Conservation (phyloP, 1,140 invertebrate species). For the Eciton burchellii region DNA sequence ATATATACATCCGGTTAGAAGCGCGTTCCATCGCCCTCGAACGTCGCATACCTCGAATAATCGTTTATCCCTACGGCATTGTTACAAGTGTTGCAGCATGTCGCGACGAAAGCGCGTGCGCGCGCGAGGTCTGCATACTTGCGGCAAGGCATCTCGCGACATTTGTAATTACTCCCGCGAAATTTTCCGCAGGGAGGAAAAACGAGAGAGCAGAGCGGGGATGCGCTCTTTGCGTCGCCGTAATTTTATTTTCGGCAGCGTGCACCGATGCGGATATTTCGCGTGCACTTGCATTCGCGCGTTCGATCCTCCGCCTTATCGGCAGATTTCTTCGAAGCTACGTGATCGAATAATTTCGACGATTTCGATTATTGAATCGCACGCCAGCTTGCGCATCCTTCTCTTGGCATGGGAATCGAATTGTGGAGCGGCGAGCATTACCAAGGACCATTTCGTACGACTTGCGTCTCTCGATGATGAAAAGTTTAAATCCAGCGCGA, state of each 20-base stretch:
- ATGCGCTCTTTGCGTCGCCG: neutral
- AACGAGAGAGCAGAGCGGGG: too few species aligned
- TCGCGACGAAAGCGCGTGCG: constrained; percentile 12
- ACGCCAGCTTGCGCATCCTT: constrained; percentile 36
- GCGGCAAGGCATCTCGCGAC: constrained; percentile 24
- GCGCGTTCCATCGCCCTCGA: neutral
- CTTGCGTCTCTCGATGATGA: constrained; percentile 40
- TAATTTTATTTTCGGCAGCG: constrained; percentile 41
- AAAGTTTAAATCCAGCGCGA: constrained; percentile 46
- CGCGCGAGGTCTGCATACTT: neutral
- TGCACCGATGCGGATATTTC: constrained; percentile 24
- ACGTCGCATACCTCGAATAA: constrained; percentile 27
- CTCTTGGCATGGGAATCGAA: constrained; percentile 36
- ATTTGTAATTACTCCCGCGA: constrained; percentile 27
- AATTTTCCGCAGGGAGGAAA: neutral
- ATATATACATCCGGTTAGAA: constrained; percentile 25
- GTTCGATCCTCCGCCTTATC: constrained; percentile 11
- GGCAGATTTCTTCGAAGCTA: constrained; percentile 31
- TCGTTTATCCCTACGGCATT: constrained; percentile 46
- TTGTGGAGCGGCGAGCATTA: constrained; percentile 18
- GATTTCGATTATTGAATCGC: constrained; percentile 57
- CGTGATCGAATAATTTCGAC: constrained; percentile 55
- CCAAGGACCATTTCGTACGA: constrained; percentile 27
- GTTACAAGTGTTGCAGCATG: constrained; percentile 46
- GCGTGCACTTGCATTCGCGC: constrained; percentile 27